Evolutionary conservation across 2,888 invertebrate species (phyloP).

Genomic region (Lissocephala sabroskyi): DNA sequence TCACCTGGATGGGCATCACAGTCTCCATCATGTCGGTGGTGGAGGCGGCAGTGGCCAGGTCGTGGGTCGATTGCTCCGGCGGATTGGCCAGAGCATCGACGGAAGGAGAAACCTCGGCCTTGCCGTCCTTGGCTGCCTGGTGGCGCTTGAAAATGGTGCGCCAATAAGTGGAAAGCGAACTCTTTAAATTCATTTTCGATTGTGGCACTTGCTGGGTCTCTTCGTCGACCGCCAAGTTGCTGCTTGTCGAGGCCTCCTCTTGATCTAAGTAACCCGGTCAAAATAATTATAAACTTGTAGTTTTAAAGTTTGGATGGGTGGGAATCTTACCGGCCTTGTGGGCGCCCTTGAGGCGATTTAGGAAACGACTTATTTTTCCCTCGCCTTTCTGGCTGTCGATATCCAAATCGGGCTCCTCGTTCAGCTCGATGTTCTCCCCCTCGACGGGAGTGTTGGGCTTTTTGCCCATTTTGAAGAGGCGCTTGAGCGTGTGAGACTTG

Average conservation of each 20-base stretch:
- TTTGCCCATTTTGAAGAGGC: constrained; percentile 58
- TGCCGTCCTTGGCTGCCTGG: constrained; percentile 18
- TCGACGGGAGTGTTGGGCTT: constrained; percentile 12
- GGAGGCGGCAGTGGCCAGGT: neutral
- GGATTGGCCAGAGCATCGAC: too few species aligned
- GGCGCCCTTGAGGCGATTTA: constrained; percentile 28
- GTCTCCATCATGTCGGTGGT: neutral
- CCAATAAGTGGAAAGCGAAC: constrained; percentile 62
- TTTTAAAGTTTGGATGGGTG: neutral
- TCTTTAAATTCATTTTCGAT: constrained; percentile 40
- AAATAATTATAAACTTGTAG: too few species aligned
- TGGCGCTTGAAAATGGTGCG: constrained; percentile 55
- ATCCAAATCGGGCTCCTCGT: neutral
- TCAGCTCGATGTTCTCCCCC: neutral
- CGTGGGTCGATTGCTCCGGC: neutral
- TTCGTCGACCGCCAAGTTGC: neutral
- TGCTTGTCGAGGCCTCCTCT: too few species aligned
- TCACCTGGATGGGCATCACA: neutral
- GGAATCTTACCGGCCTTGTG: neutral
- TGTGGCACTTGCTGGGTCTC: constrained; percentile 16
- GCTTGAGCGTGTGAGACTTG: constrained; percentile 50
- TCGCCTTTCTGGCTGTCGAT: constrained; percentile 8
- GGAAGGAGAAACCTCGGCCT: neutral
- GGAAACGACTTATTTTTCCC: constrained; percentile 23
- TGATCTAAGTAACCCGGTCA: too few species aligned